phyloP scores from a whole-genome alignment of 2,888 invertebrate species.

The Caradrina kadenii region DNA sequence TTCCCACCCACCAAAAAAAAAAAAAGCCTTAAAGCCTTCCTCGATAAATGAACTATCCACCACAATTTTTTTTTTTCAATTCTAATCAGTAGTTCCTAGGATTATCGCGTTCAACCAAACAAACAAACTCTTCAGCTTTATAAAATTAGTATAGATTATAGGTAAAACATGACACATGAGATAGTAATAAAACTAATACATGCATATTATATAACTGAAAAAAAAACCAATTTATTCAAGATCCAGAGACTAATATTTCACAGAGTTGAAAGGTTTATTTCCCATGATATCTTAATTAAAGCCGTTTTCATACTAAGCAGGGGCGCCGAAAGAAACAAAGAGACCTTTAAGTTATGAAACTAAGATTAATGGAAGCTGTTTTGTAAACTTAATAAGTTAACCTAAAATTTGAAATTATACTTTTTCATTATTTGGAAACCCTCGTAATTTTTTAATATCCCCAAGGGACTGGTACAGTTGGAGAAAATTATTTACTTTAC shows the following conservation, averaged over 20 bases:
- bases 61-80: no score
- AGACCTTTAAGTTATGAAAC: conserved; percentile 80
- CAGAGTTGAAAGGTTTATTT: conserved; percentile 81
- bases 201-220: neutral
- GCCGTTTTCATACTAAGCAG: conserved; percentile 78
- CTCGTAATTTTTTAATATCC: conserved; percentile 45
- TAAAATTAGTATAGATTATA: no score
- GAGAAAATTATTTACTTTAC: neutral
- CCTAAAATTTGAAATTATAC: conserved; percentile 63
- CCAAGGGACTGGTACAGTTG: neutral
- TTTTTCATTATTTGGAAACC: conserved; percentile 45
- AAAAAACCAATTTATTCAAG: conserved; percentile 74
- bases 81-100: no score
- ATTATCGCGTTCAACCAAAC: no score
- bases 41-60: no score
- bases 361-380: conserved; percentile 85
- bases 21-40: no score
- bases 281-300: conserved; percentile 88
- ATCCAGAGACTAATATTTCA: conserved; percentile 79
- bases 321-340: conserved; percentile 80
- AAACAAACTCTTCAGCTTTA: no score
- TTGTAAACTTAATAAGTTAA: conserved; percentile 82
- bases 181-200: neutral
- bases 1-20: no score
- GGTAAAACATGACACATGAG: neutral